Conservation (phyloP, 2,113 vertebrate species). For the Cercopithecus mona region DNA sequence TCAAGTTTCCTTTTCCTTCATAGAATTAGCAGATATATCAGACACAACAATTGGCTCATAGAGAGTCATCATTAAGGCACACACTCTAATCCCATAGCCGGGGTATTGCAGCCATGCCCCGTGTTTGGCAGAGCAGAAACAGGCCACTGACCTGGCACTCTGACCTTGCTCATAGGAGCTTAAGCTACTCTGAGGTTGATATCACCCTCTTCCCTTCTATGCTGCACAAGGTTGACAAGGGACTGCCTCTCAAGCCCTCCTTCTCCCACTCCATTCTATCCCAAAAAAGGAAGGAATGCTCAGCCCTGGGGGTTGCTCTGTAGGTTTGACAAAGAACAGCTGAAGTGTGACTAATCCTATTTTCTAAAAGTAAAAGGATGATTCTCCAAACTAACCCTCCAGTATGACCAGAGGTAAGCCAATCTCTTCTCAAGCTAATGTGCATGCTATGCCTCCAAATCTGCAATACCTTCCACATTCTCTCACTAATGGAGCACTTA, state of each 20-base stretch:
- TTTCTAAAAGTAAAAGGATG: constrained; percentile 25
- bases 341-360: background rate
- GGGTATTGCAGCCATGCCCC: background rate
- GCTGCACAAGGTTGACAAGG: background rate
- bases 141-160: background rate
- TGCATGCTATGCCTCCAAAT: background rate
- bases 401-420: background rate
- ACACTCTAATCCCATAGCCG: background rate
- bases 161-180: background rate
- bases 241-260: background rate
- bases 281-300: background rate
- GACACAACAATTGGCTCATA: background rate
- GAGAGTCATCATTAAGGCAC: background rate
- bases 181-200: background rate
- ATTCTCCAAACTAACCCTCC: background rate
- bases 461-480: background rate
- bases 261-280: background rate
- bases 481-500: background rate
- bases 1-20: background rate
- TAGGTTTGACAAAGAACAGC: background rate
- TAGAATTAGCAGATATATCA: background rate
- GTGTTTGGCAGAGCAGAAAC: background rate
- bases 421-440: background rate
- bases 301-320: background rate
- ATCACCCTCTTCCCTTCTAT: background rate